A percentile compares a stretch with the other conserved stretches of the same genome.
Evolutionary conservation across 2,888 invertebrate genomes (phyloP).

Genomic region (Rhodophaea formosa): DNA sequence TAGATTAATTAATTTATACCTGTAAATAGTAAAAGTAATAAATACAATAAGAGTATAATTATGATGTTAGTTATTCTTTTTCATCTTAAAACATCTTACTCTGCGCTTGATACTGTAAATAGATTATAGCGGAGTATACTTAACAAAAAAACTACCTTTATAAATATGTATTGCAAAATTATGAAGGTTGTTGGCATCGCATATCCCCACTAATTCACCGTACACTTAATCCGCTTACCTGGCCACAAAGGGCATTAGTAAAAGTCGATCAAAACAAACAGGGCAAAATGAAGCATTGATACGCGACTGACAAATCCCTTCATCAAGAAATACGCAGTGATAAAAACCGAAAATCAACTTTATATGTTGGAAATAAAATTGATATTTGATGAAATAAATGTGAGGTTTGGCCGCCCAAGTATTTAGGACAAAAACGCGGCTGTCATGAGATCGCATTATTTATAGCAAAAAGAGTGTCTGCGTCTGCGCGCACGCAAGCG

Average conservation of each 20-base stretch:
- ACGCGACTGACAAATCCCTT: constrained; percentile 65
- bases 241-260: constrained; percentile 48
- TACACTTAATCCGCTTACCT: constrained; percentile 48
- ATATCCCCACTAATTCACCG: constrained; percentile 10
- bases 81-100: too few relatives aligned
- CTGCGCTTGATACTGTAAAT: too few relatives aligned
- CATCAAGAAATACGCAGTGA: constrained; percentile 28
- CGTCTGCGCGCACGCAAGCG: constrained; percentile 3
- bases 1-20: too few relatives aligned
- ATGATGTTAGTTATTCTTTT: too few relatives aligned
- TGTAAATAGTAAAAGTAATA: too few relatives aligned
- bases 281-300: constrained; percentile 40
- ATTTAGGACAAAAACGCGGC: constrained; percentile 30
- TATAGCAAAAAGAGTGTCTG: constrained; percentile 3
- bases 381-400: constrained; percentile 19
- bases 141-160: too few relatives aligned
- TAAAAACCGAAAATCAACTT: constrained; percentile 17
- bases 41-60: too few relatives aligned
- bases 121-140: too few relatives aligned
- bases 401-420: constrained; percentile 12
- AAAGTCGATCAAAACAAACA: constrained; percentile 59
- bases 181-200: constrained; percentile 11
- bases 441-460: constrained; percentile 34
- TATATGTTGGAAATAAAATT: constrained; percentile 23
- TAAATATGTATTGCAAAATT: too few relatives aligned